Evolutionary conservation across 1,140 invertebrate species (phyloP).

Genomic region (Colletes latitarsis): DNA sequence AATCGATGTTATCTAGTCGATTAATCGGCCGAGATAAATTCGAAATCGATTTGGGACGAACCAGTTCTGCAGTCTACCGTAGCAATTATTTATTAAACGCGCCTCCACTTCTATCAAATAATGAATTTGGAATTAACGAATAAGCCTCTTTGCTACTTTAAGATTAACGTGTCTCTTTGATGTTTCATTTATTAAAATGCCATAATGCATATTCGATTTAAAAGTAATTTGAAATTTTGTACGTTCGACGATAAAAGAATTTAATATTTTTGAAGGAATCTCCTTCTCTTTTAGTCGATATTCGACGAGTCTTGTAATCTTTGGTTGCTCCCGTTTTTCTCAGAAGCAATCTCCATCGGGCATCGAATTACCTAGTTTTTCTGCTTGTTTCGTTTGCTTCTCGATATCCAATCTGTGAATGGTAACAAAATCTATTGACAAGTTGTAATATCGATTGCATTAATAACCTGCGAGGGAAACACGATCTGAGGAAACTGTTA

Average conservation of each 20-base stretch:
- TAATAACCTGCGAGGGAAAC: not conserved
- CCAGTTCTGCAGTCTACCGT: not conserved
- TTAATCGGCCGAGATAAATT: not conserved
- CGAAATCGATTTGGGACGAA: not conserved
- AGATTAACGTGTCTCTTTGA: too few relatives aligned
- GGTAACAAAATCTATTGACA: slow-evolving; percentile 2
- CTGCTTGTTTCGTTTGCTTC: not conserved
- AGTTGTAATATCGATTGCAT: slow-evolving; percentile 10
- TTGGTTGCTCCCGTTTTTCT: not conserved
- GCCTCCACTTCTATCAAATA: not conserved
- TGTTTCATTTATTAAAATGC: too few relatives aligned
- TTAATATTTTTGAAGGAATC: not conserved
- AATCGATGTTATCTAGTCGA: not conserved
- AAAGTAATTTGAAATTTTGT: too few relatives aligned
- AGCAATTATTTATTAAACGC: not conserved
- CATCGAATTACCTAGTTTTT: not conserved
- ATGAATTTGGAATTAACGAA: too few relatives aligned
- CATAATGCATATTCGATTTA: too few relatives aligned
- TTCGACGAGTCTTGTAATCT: not conserved
- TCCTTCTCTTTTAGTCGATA: too few relatives aligned
- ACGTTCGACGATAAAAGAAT: too few relatives aligned
- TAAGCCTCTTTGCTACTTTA: too few relatives aligned
- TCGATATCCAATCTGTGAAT: not conserved
- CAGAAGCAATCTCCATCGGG: slow-evolving; percentile 9
- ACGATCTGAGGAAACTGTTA: not conserved